phyloP scores from a whole-genome alignment of 2,113 vertebrate species.

The Chlorodrepanis virens region DNA sequence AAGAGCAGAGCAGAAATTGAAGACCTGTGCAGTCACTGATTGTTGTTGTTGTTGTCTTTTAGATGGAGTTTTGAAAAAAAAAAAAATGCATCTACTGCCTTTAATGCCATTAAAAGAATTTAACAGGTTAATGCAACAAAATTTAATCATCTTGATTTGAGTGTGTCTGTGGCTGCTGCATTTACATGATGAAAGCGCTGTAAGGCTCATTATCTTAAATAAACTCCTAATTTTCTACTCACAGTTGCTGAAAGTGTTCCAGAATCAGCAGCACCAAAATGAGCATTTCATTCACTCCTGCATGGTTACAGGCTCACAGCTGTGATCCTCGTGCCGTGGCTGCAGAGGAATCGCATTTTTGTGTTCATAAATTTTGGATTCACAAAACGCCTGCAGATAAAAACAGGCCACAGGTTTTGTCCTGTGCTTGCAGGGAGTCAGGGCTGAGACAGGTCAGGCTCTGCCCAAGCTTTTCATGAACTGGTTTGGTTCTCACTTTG shows the following conservation, averaged over 20 bases:
- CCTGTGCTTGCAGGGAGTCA: background rate
- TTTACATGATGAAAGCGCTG: slow-evolving; percentile 12
- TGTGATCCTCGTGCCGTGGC: fast-evolving
- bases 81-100: background rate
- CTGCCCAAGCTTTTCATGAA: background rate
- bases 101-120: background rate
- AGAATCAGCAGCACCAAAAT: background rate
- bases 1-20: background rate
- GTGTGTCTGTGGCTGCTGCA: background rate
- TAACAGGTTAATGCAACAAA: slow-evolving; percentile 27
- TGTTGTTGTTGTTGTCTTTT: background rate
- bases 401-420: background rate
- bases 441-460: background rate
- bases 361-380: too few species aligned
- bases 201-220: slow-evolving; percentile 40
- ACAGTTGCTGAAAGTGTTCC: background rate
- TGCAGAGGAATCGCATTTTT: background rate
- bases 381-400: background rate
- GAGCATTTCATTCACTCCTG: background rate
- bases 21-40: background rate
- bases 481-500: background rate
- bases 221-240: slow-evolving; percentile 39
- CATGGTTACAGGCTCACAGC: background rate
- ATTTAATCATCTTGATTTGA: slow-evolving; percentile 46
- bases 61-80: background rate